phyloP scores from a whole-genome alignment of 2,888 invertebrate genomes.

The Fragum whitleyi region DNA sequence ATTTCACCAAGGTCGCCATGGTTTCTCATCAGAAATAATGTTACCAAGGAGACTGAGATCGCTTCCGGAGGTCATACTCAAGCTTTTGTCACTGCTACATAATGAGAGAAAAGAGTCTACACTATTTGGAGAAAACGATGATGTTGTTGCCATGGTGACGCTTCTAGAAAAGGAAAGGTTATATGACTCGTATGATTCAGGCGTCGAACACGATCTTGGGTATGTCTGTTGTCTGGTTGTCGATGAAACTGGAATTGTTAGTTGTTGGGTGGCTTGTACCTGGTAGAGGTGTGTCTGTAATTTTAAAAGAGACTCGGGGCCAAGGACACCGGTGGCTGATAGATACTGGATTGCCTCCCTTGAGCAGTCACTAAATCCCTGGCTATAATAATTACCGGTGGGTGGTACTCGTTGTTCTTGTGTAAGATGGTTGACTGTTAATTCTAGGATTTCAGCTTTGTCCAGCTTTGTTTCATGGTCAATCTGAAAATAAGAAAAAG shows the following conservation, averaged over 20 bases:
- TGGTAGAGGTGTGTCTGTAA: neutral
- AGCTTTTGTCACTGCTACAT: neutral
- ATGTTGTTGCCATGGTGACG: neutral
- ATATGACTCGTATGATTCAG: neutral
- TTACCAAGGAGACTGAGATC: constrained; percentile 12
- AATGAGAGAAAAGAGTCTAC: neutral
- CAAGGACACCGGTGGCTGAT: neutral
- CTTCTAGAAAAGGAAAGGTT: neutral
- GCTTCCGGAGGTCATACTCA: neutral
- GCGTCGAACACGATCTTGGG: neutral
- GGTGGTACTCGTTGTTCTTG: neutral
- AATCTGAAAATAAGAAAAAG: constrained; percentile 1
- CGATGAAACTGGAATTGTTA: neutral
- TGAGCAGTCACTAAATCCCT: neutral
- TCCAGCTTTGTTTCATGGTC: neutral
- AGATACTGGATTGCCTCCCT: constrained; percentile 10
- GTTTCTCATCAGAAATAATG: constrained; percentile 4
- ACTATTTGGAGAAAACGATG: neutral
- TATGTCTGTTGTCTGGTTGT: neutral
- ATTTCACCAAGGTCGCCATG: constrained; percentile 5
- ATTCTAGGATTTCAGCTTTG: constrained; percentile 11
- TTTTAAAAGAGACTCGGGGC: neutral
- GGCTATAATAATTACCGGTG: neutral
- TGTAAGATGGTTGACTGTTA: constrained; percentile 3
- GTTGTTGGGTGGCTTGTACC: neutral